Evolutionary conservation across 2,888 invertebrate genomes (phyloP).

Genomic region (Eurois occulta): DNA sequence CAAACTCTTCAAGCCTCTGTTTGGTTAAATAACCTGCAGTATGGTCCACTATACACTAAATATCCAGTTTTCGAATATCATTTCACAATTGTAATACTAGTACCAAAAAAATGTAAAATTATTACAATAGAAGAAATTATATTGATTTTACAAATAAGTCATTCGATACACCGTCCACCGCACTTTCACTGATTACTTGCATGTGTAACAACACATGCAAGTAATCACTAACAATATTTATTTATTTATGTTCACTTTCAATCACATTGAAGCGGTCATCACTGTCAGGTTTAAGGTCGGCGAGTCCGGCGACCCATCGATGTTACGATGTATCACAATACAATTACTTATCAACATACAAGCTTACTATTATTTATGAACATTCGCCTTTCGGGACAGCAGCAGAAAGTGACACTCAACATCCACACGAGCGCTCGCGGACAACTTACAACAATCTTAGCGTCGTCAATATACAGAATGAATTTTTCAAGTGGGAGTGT

Average conservation of each 20-base stretch:
- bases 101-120: constrained; percentile 20
- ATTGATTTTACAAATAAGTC: not conserved
- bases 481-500: too few species aligned
- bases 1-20: not conserved
- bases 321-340: constrained; percentile 20
- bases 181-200: too few species aligned
- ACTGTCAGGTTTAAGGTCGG: not conserved
- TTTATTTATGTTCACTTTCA: constrained; percentile 14
- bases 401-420: too few species aligned
- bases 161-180: not conserved
- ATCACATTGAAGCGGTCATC: constrained; percentile 30
- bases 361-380: constrained; percentile 23
- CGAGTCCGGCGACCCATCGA: not conserved
- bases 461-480: not conserved
- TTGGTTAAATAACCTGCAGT: not conserved
- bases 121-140: constrained; percentile 17
- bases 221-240: not conserved
- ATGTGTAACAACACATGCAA: constrained; percentile 28
- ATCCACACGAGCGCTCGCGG: not conserved
- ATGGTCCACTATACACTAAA: not conserved
- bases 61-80: not conserved
- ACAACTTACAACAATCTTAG: not conserved
- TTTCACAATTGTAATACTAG: constrained; percentile 5
- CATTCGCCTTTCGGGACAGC: constrained; percentile 7
- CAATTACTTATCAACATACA: constrained; percentile 34